Percentiles rank a stretch among this genome's conserved stretches.
These are phyloP conservation scores for Buceros bicornis DNA, from an alignment of 2,797 vertebrate species.

Conservation along the genomic window DNA sequence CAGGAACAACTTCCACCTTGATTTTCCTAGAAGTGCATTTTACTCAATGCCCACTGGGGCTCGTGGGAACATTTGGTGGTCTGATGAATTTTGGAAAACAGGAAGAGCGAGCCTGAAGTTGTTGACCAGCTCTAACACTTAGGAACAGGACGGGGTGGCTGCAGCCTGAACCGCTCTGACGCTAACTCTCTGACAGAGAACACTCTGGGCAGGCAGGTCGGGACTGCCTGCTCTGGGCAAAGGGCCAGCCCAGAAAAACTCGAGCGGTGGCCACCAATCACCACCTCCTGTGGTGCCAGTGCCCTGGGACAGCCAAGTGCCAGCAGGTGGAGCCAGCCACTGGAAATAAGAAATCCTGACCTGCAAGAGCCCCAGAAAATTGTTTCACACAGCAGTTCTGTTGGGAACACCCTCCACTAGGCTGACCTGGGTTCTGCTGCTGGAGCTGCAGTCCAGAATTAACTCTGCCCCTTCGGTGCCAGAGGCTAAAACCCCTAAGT, in stretches of 20 bases:
- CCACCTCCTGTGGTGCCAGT: background rate
- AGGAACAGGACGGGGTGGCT: background rate
- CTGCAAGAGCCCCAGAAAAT: background rate
- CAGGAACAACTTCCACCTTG: background rate
- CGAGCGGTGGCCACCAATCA: background rate
- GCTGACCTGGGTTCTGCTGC: background rate
- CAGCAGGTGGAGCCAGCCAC: conserved; percentile 63
- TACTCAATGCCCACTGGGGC: background rate
- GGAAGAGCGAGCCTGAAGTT: background rate
- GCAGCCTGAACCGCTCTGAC: background rate
- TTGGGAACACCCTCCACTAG: background rate
- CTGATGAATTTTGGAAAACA: background rate
- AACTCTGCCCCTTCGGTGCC: background rate
- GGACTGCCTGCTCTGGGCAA: background rate
- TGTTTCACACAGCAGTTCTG: background rate
- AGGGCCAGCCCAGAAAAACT: background rate
- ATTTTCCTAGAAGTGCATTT: background rate
- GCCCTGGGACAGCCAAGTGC: background rate
- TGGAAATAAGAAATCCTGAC: background rate
- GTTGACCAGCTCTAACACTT: background rate
- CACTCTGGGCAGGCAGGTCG: background rate
- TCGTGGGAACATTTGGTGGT: background rate
- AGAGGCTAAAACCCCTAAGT: background rate
- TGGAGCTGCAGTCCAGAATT: background rate
- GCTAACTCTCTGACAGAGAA: background rate